Evolutionary conservation across 2,113 vertebrate species (phyloP).

Genomic region (Cepphus grylle): DNA sequence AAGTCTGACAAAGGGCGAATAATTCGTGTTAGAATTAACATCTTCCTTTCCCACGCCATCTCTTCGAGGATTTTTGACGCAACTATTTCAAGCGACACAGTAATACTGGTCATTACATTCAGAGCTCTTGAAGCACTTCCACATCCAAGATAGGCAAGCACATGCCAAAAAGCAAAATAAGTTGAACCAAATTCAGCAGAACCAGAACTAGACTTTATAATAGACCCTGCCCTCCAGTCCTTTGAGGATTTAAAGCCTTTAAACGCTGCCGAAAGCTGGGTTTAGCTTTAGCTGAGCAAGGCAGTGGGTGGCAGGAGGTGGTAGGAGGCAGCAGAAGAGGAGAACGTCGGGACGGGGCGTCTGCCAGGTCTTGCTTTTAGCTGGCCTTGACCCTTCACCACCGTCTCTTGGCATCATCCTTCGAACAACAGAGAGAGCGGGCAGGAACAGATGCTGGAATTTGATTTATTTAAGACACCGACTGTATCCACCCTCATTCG

Average conservation of each 20-base stretch:
- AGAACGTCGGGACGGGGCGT: fast-evolving
- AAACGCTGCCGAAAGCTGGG: fast-evolving
- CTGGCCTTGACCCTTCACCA: fast-evolving
- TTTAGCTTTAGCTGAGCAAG: neutral
- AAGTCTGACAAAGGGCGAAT: neutral
- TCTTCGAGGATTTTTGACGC: neutral
- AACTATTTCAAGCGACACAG: fast-evolving
- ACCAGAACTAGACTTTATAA: neutral
- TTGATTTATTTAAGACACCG: neutral
- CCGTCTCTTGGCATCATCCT: fast-evolving
- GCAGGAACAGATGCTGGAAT: neutral
- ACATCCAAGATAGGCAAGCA: neutral
- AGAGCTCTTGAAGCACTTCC: neutral
- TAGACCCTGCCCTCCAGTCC: neutral
- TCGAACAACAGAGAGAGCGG: fast-evolving
- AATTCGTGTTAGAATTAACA: fast-evolving
- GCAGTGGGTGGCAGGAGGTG: no score
- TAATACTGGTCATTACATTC: fast-evolving
- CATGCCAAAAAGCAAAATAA: fast-evolving
- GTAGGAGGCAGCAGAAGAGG: neutral
- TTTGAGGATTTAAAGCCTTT: neutral
- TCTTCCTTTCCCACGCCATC: neutral
- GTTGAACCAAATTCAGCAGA: neutral
- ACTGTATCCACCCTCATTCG: no score
- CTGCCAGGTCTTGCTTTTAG: neutral